Conservation (phyloP, 1,140 invertebrate species). For the Drosophila watanabei region DNA sequence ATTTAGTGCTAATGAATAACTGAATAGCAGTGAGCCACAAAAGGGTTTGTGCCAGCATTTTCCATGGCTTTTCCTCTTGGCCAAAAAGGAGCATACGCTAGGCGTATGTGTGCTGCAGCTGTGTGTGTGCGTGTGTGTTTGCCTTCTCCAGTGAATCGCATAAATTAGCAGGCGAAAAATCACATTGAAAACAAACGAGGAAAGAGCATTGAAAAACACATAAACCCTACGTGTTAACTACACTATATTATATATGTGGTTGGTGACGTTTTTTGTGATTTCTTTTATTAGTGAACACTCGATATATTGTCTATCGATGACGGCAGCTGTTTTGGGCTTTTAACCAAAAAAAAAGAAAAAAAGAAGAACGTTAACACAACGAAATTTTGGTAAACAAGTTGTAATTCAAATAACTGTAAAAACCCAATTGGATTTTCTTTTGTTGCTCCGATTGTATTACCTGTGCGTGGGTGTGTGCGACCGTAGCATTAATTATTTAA, state of each 20-base stretch:
- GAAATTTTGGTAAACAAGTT: slow-evolving; percentile 33
- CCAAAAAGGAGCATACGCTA: slow-evolving; percentile 67
- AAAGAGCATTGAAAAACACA: slow-evolving; percentile 20
- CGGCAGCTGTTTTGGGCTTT: slow-evolving; percentile 76
- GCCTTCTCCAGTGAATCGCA: slow-evolving; percentile 66
- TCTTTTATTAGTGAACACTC: slow-evolving; percentile 27
- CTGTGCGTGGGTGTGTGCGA: slow-evolving; percentile 23
- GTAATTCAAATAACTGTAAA: slow-evolving; percentile 4
- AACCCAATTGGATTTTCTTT: slow-evolving; percentile 7
- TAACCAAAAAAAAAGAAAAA: slow-evolving; percentile 5
- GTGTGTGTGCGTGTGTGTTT: slow-evolving; percentile 43
- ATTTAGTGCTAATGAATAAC: slow-evolving; percentile 25
- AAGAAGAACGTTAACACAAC: not conserved
- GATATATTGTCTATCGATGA: slow-evolving; percentile 61
- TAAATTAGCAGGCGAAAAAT: slow-evolving; percentile 56
- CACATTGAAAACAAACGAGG: slow-evolving; percentile 43
- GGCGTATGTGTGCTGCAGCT: slow-evolving; percentile 24
- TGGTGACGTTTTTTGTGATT: slow-evolving; percentile 35
- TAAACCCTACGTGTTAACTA: slow-evolving; percentile 47
- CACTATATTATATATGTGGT: slow-evolving; percentile 23
- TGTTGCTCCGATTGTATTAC: not conserved
- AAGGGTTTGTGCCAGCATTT: slow-evolving; percentile 37
- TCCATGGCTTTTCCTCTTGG: slow-evolving; percentile 56
- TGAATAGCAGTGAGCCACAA: slow-evolving; percentile 8
- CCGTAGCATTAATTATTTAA: slow-evolving; percentile 32